Base-by-base conservation (phyloP, 2,888 invertebrate genomes). In the Aphrophora alni region DNA sequence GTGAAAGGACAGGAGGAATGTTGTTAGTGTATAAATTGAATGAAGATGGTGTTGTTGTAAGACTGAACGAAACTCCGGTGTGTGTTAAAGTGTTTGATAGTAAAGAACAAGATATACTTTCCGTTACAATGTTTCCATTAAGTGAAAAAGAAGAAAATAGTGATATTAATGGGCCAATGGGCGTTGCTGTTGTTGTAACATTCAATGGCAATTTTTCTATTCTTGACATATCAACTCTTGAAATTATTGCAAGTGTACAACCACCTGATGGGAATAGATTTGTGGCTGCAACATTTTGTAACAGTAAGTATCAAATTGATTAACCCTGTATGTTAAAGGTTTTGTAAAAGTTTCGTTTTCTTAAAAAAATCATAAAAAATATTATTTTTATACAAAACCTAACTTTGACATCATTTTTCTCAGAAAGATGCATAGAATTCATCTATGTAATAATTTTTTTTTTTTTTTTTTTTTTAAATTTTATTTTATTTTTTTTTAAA, bases 251-350 rank as follows among this genome's bases (percentile, higher is more conserved):
- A 0, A 92, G 92, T 82, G 94, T 94, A 33, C 90, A 91, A 84
- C 91, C 93, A 51, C 92, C 93, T 0, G 91, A 80, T 8, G 82
- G 91, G 59, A 92, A 93, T 71, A 93, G 92, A 86, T 96, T 97
- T 86, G 92, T 95, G 17, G 95, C 96, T 0, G 94, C 94, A 0
- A 93, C 94, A 0, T 97, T 95, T 88, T 97, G 97, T 87, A 94
- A 95, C 81, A 96, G 96, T 89, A 89, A 90, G 91, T 89, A 71
- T 59, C 12, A 44, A 33, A 33, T 33, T 33, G 33, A 7, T 33
- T 33, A 10, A 33, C 10, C 10, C 10, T 33, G 5, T 33, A 7
- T 33, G 33, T 10, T 7, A 33, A 33, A n/a, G n/a, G n/a, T n/a
- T n/a, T n/a, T n/a, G n/a, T n/a, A n/a, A n/a, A n/a, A n/a, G n/a